Evolutionary conservation across 53 echinoderm and acorn worm species (phyloP).

Genomic region (Henricia sp.): DNA sequence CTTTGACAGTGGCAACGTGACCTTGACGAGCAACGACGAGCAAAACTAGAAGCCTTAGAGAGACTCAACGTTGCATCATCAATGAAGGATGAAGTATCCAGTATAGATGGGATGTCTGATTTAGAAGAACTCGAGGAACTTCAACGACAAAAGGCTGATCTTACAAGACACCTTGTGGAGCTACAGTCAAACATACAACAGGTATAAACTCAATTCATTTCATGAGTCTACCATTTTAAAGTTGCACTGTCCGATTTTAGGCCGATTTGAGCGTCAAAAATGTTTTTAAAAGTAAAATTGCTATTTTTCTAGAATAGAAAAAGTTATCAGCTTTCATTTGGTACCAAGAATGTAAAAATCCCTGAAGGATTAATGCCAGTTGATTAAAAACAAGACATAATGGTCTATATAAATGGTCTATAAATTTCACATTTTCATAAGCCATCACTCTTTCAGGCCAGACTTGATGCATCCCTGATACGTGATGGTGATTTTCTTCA

Average conservation of each 20-base stretch:
- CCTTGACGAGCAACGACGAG: constrained; percentile 50
- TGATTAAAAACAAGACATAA: no score
- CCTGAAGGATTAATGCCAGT: no score
- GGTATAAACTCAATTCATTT: constrained; percentile 26
- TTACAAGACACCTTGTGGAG: constrained; percentile 61
- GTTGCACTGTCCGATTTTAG: no score
- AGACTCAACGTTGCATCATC: constrained; percentile 58
- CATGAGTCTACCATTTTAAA: no score
- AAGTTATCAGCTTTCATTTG: no score
- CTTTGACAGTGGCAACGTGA: constrained; percentile 30
- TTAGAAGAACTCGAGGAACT: constrained; percentile 86
- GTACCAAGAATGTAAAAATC: no score
- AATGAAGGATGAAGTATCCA: constrained; percentile 73
- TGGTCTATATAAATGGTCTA: background rate
- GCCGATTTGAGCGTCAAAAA: no score
- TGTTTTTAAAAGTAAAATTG: no score
- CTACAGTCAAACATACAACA: constrained; percentile 61
- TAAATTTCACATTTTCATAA: background rate
- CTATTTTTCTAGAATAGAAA: no score
- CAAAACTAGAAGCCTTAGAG: constrained; percentile 54
- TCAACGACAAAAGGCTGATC: constrained; percentile 79
- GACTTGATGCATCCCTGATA: constrained; percentile 41
- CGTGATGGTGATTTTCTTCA: constrained; percentile 57
- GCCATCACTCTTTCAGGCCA: constrained; percentile 60
- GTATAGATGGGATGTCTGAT: constrained; percentile 77